These are phyloP conservation scores for Eristalis tenax DNA, from an alignment of 2,888 invertebrate species.

Conservation along the genomic window DNA sequence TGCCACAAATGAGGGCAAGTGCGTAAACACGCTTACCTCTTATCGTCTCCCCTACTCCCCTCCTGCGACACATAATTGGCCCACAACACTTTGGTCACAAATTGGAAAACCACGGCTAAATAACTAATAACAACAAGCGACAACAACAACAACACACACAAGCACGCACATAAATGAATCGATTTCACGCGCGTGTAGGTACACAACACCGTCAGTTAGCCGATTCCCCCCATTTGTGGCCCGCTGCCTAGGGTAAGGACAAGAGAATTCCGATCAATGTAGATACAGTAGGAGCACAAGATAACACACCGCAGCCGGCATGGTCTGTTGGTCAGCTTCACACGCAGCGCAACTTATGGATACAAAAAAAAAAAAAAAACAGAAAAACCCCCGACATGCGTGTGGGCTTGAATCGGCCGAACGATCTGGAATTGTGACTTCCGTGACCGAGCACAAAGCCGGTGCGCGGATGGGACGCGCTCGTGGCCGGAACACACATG, in stretches of 20 bases:
- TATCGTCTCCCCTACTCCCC: neutral
- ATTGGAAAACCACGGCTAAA: slow-evolving; percentile 9
- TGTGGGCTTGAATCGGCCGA: slow-evolving; percentile 22
- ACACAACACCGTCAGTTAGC: slow-evolving; percentile 9
- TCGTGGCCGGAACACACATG: slow-evolving; percentile 29
- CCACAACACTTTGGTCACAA: neutral
- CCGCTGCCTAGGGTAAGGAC: neutral
- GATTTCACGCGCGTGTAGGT: slow-evolving; percentile 36
- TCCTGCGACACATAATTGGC: neutral
- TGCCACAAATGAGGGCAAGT: neutral
- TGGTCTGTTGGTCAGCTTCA: neutral
- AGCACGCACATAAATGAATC: slow-evolving; percentile 17
- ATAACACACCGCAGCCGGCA: slow-evolving; percentile 1
- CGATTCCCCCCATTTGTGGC: neutral
- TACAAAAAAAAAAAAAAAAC: neutral
- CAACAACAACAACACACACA: neutral
- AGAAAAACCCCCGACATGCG: neutral
- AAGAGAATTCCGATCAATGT: neutral
- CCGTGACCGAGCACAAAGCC: slow-evolving; percentile 11
- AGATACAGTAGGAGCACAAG: slow-evolving; percentile 13
- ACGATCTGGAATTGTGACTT: slow-evolving; percentile 15
- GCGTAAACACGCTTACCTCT: neutral
- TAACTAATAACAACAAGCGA: neutral
- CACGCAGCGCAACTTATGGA: slow-evolving; percentile 2
- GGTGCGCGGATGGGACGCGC: neutral